Conservation (phyloP, 2,797 vertebrate species). For the Diplodus puntazzo region DNA sequence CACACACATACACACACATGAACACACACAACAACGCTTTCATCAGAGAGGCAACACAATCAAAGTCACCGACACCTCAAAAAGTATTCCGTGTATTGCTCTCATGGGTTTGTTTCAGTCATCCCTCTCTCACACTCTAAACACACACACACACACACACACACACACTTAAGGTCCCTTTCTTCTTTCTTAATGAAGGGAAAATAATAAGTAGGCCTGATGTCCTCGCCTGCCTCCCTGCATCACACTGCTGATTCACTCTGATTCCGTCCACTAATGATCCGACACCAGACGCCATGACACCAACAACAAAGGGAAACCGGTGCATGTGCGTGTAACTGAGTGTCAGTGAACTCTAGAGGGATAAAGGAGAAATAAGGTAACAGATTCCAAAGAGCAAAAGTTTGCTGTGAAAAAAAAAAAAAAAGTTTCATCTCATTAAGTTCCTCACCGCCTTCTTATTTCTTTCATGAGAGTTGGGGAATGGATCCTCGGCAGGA, state of each 20-base stretch:
- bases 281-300: slow-evolving; percentile 47
- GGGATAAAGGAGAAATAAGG: slow-evolving; percentile 5
- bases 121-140: slow-evolving; percentile 11
- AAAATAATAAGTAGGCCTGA: slow-evolving; percentile 33
- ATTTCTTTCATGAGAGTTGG: slow-evolving; percentile 53
- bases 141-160: slow-evolving; percentile 4
- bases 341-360: background rate
- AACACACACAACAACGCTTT: slow-evolving; percentile 46
- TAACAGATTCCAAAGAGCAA: slow-evolving; percentile 29
- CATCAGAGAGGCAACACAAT: slow-evolving; percentile 65
- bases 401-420: slow-evolving; percentile 40
- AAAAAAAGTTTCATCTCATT: slow-evolving; percentile 37
- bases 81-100: slow-evolving; percentile 63
- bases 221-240: slow-evolving; percentile 20
- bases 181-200: slow-evolving; percentile 60
- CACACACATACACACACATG: slow-evolving; percentile 26
- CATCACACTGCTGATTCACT: slow-evolving; percentile 39
- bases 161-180: slow-evolving; percentile 29
- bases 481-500: slow-evolving; percentile 42
- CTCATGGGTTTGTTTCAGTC: slow-evolving; percentile 51
- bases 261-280: slow-evolving; percentile 60
- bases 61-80: slow-evolving; percentile 78
- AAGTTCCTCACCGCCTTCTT: slow-evolving; percentile 10
- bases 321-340: background rate
- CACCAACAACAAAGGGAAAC: slow-evolving; percentile 5